phyloP scores from a whole-genome alignment of 1,140 invertebrate genomes.

The Pseudachorutes palmiensis region DNA sequence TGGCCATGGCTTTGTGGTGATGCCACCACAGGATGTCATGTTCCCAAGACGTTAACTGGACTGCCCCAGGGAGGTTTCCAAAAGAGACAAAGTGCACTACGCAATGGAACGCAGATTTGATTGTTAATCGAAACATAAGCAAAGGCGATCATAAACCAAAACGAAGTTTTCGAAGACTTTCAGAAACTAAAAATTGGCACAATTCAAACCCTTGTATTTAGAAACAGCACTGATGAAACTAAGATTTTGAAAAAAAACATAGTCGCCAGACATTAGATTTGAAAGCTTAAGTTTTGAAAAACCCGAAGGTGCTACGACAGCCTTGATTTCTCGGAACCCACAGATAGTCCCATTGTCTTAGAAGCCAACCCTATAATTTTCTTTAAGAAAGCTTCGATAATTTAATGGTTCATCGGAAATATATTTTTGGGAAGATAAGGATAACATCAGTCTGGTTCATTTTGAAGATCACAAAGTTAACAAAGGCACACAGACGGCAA shows the following conservation, averaged over 20 bases:
- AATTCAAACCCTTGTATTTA: no score
- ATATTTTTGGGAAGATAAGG: slow-evolving; percentile 27
- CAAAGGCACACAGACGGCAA: not conserved
- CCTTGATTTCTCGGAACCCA: slow-evolving; percentile 10
- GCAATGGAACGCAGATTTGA: no score
- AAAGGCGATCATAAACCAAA: no score
- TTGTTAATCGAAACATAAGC: no score
- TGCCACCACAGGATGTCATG: not conserved
- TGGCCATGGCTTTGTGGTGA: not conserved
- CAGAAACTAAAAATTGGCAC: no score
- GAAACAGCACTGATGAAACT: no score
- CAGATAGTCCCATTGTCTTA: slow-evolving; percentile 37
- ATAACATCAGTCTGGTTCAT: slow-evolving; percentile 10
- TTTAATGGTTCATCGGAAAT: slow-evolving; percentile 39
- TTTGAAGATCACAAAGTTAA: slow-evolving; percentile 1
- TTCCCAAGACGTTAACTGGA: not conserved
- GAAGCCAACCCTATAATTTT: slow-evolving; percentile 37
- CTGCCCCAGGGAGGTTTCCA: not conserved
- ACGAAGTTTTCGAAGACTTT: no score
- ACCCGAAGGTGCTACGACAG: not conserved
- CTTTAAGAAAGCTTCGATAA: slow-evolving; percentile 37
- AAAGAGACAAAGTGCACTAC: not conserved
- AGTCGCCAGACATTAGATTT: no score
- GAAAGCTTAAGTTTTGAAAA: not conserved
- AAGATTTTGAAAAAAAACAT: no score